Evolutionary conservation across 2,113 vertebrate genomes (phyloP).

Genomic region (Chamaetylas fuelleborni): DNA sequence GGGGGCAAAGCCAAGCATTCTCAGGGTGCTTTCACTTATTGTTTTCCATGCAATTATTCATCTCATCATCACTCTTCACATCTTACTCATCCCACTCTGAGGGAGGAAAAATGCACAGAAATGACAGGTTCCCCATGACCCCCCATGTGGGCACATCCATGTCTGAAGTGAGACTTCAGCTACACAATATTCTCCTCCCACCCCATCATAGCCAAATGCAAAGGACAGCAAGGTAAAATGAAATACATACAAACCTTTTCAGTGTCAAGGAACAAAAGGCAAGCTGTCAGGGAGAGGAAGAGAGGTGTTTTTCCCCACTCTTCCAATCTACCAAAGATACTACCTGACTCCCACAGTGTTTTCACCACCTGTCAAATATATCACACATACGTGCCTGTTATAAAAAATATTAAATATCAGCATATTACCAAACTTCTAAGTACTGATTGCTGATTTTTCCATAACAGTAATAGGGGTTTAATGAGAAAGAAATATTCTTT

Average conservation of each 20-base stretch:
- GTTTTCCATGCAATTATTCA: not conserved
- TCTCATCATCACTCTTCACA: not conserved
- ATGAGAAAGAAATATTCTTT: not conserved
- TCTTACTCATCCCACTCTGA: not conserved
- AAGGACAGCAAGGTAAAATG: not conserved
- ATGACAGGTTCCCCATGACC: not conserved
- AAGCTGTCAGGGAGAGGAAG: not conserved
- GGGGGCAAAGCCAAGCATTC: not conserved
- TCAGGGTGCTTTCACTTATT: not conserved
- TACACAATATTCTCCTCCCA: not conserved
- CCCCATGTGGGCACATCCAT: not conserved
- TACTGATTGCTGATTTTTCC: not conserved
- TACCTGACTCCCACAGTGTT: slow-evolving; percentile 18
- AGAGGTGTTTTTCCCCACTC: not conserved
- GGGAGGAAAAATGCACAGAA: not conserved
- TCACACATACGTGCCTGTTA: not conserved
- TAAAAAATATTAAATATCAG: not conserved
- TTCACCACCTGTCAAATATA: slow-evolving; percentile 22
- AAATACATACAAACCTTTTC: not conserved
- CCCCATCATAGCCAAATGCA: not conserved
- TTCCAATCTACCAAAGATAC: not conserved
- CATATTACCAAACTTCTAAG: not conserved
- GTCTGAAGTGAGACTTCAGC: not conserved
- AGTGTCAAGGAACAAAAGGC: not conserved
- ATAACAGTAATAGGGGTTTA: not conserved